Conservation (phyloP, 2,888 invertebrate genomes). For the Rhabditophanes sp. region DNA sequence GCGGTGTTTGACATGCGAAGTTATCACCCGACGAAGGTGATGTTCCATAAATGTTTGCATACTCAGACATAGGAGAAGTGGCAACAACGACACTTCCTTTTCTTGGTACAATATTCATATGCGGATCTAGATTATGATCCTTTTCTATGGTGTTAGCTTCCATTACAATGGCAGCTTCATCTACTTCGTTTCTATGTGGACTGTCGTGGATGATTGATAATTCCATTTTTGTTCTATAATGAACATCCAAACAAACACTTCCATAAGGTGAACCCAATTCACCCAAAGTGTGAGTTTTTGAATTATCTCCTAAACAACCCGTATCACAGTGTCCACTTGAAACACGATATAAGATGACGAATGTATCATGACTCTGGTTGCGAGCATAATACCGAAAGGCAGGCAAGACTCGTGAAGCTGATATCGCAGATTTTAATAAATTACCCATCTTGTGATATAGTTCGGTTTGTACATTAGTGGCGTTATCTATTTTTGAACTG, state of each 20-base stretch:
- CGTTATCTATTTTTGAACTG: conserved; percentile 28
- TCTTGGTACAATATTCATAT: no score
- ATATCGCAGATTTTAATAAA: conserved; percentile 71
- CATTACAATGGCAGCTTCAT: no score
- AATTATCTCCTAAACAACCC: conserved; percentile 57
- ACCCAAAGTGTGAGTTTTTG: conserved; percentile 65
- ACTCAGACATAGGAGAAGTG: no score
- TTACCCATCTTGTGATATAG: conserved; percentile 80
- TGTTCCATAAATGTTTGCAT: no score
- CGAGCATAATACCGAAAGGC: conserved; percentile 73
- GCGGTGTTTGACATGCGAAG: no score
- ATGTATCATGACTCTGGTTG: conserved; percentile 69
- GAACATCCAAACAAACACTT: conserved; percentile 63
- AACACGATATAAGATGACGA: conserved; percentile 63
- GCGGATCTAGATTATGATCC: no score
- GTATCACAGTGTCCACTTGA: no score
- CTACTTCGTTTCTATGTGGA: no score
- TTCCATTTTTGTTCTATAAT: conserved; percentile 77
- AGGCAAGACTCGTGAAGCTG: conserved; percentile 74
- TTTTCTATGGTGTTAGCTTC: no score
- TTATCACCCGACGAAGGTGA: no score
- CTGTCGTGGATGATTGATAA: no score
- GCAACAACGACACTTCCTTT: no score
- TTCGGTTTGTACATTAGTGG: conserved; percentile 30
- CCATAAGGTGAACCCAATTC: conserved; percentile 73